Conservation (phyloP, 92 coral and sea anemone species). For the Umimayanthus chanpuru region DNA sequence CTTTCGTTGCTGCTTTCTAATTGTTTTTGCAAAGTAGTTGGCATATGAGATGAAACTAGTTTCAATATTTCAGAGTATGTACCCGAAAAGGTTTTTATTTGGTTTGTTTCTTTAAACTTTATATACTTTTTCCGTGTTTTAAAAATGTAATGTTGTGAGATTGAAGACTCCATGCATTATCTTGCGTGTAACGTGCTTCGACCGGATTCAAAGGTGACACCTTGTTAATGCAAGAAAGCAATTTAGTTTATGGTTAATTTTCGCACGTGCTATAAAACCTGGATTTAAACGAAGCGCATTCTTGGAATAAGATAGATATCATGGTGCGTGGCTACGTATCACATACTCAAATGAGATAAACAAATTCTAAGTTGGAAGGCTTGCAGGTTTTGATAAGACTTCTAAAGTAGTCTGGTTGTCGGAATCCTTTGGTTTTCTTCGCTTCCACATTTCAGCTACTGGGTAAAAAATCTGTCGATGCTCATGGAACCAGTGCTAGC, state of each 20-base stretch:
- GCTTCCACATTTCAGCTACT: not conserved
- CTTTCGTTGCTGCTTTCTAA: not conserved
- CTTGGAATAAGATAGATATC: slow-evolving; percentile 14
- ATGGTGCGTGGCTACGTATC: not conserved
- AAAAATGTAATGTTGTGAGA: not conserved
- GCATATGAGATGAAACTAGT: not conserved
- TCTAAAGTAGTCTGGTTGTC: not conserved
- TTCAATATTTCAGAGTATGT: not conserved
- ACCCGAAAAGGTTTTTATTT: not conserved
- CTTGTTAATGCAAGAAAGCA: not conserved
- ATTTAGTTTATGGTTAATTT: not conserved
- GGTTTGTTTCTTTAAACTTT: no score
- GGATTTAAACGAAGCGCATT: slow-evolving; percentile 10
- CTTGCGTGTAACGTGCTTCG: not conserved
- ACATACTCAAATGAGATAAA: slow-evolving; percentile 12
- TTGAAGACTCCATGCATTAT: not conserved
- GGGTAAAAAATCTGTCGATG: not conserved
- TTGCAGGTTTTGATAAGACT: not conserved
- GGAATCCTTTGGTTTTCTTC: not conserved
- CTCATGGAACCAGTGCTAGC: not conserved
- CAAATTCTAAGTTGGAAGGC: not conserved
- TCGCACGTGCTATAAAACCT: not conserved
- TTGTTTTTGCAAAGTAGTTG: not conserved
- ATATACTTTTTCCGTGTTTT: not conserved
- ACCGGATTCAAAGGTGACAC: not conserved